phyloP scores from a whole-genome alignment of 2,113 vertebrate genomes.

The Hippocampus abdominalis region DNA sequence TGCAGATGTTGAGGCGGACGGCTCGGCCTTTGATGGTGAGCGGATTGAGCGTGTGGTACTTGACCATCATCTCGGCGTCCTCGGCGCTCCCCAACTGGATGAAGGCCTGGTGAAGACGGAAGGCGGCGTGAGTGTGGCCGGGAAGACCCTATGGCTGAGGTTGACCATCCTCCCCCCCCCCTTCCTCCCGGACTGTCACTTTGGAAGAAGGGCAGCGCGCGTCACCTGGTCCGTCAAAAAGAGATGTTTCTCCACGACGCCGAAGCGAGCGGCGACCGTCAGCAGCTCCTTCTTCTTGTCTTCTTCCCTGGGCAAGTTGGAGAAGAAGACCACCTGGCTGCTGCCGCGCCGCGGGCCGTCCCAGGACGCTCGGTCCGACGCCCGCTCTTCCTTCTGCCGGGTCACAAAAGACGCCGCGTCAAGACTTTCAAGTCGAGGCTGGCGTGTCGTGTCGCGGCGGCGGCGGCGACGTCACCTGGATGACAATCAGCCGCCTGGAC shows the following conservation, averaged over 20 bases:
- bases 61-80: conserved; percentile 90
- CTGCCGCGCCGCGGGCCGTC: conserved; percentile 13
- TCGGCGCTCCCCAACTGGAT: conserved; percentile 86
- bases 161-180: too few relatives aligned
- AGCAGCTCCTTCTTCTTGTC: conserved; percentile 74
- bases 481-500: conserved; percentile 67
- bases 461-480: conserved; percentile 52
- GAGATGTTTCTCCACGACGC: conserved; percentile 72
- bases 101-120: conserved; percentile 76
- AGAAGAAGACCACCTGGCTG: conserved; percentile 75
- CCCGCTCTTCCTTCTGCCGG: conserved; percentile 52
- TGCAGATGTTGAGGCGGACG: conserved; percentile 73
- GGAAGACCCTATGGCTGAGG: too few relatives aligned
- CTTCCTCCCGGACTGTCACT: too few relatives aligned
- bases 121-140: too few relatives aligned
- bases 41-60: conserved; percentile 86
- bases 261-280: conserved; percentile 67
- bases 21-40: conserved; percentile 59
- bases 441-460: background rate
- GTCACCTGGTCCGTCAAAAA: conserved; percentile 70
- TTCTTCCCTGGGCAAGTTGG: conserved; percentile 66
- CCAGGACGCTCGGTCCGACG: background rate
- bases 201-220: too few relatives aligned
- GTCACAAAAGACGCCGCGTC: background rate
- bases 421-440: background rate